Evolutionary conservation across 2,113 vertebrate species (phyloP).

Genomic region (Emydocephalus ijimae): DNA sequence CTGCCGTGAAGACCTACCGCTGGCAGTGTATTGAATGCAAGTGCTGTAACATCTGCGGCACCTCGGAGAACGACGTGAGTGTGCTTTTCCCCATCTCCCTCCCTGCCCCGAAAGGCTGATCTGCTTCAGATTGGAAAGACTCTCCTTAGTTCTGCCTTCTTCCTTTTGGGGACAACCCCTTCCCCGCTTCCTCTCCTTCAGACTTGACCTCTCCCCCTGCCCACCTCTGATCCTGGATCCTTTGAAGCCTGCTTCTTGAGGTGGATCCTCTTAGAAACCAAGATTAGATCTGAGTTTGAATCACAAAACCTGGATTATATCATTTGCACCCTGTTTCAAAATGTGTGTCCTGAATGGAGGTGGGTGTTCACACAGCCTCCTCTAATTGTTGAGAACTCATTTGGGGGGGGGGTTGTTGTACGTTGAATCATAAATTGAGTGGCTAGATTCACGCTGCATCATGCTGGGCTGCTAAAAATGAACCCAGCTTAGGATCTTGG

Average conservation of each 20-base stretch:
- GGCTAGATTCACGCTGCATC: neutral
- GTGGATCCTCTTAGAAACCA: neutral
- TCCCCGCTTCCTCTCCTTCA: rapidly evolving
- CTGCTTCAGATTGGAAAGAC: neutral
- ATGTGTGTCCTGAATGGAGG: neutral
- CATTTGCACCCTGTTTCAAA: neutral
- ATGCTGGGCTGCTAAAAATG: neutral
- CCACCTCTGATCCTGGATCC: neutral
- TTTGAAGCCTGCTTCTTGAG: neutral
- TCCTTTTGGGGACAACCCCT: no score
- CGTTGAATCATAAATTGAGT: neutral
- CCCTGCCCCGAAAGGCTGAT: neutral
- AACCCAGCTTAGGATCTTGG: neutral
- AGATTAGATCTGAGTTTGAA: neutral
- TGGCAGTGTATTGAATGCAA: constrained; percentile 99
- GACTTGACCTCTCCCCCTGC: neutral
- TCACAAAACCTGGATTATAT: neutral
- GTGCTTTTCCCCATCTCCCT: rapidly evolving
- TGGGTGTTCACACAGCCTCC: neutral
- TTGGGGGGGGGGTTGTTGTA: no score
- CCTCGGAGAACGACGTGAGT: constrained; percentile 92
- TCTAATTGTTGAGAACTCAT: neutral
- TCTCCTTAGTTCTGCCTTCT: neutral
- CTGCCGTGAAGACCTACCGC: constrained; percentile 92
- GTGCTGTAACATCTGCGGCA: constrained; percentile 95